Percentiles rank a stretch among this genome's conserved stretches.
phyloP scores from a whole-genome alignment of 1,140 invertebrate genomes.

The Hetaerina americana region DNA sequence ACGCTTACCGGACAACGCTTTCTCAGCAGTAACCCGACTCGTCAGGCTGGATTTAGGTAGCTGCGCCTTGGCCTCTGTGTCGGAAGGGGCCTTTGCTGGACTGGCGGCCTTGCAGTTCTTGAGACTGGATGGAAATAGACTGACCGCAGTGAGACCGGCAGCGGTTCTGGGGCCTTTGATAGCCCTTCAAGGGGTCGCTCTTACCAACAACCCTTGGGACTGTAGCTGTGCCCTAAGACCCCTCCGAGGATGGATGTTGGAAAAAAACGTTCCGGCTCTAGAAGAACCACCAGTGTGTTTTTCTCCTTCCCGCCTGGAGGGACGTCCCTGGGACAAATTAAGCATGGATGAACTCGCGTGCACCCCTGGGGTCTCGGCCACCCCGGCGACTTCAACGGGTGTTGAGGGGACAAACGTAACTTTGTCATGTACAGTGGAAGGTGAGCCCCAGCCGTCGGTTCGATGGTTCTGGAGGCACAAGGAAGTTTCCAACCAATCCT shows the following conservation, averaged over 20 bases:
- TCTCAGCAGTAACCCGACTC: conserved; percentile 48
- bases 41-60: conserved; percentile 56
- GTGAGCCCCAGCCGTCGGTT: conserved; percentile 50
- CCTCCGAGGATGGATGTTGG: conserved; percentile 60
- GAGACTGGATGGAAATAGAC: conserved; percentile 57
- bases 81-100: conserved; percentile 55
- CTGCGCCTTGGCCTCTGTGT: conserved; percentile 50
- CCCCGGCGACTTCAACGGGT: conserved; percentile 36
- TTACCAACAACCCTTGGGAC: conserved; percentile 67
- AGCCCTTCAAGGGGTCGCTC: conserved; percentile 55
- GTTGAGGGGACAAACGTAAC: conserved; percentile 59
- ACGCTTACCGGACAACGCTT: conserved; percentile 51
- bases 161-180: conserved; percentile 47
- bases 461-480: conserved; percentile 37
- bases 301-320: conserved; percentile 42
- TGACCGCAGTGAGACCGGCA: conserved; percentile 44
- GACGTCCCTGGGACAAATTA: conserved; percentile 55
- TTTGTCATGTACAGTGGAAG: conserved; percentile 52
- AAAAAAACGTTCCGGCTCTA: conserved; percentile 56
- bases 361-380: conserved; percentile 45
- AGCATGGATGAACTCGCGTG: conserved; percentile 70
- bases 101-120: conserved; percentile 58
- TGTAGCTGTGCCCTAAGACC: conserved; percentile 63
- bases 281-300: conserved; percentile 52
- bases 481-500: conserved; percentile 35